These are phyloP conservation scores for Threskiornis aethiopicus DNA, from an alignment of 2,797 vertebrate species.

Conservation along the genomic window DNA sequence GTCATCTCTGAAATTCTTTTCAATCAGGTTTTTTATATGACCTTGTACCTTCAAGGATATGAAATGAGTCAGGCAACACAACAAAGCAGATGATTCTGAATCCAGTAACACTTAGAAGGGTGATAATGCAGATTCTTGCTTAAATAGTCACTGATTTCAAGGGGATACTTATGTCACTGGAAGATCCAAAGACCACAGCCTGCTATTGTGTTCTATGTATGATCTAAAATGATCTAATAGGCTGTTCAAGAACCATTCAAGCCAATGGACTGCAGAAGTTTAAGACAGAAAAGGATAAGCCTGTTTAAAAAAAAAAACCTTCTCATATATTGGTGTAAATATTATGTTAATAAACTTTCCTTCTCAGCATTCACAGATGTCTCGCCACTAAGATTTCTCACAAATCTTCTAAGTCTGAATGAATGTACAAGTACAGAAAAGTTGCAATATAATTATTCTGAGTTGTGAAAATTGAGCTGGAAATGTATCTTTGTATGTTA, in stretches of 20 bases:
- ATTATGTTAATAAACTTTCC: not conserved
- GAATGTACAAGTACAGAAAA: not conserved
- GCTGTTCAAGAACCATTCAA: not conserved
- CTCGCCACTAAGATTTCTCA: not conserved
- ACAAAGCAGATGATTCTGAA: not conserved
- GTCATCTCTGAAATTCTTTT: conserved; percentile 81
- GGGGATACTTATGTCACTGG: not conserved
- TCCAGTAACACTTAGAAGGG: not conserved
- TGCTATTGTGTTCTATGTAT: not conserved
- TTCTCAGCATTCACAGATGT: not conserved
- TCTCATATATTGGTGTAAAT: not conserved
- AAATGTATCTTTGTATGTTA: not conserved
- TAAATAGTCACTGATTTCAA: not conserved
- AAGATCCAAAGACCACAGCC: not conserved
- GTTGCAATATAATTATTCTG: not conserved
- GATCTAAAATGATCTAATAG: not conserved
- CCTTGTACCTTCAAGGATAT: conserved; percentile 82
- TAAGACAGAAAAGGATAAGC: not conserved
- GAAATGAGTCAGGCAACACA: not conserved
- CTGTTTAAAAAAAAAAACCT: not conserved
- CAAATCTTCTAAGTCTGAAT: not conserved
- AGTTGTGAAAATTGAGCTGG: not conserved
- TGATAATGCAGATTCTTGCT: not conserved
- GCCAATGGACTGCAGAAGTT: not conserved
- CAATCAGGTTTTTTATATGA: conserved; percentile 80